Conservation (phyloP, 2,113 vertebrate species). For the Plectropomus leopardus region DNA sequence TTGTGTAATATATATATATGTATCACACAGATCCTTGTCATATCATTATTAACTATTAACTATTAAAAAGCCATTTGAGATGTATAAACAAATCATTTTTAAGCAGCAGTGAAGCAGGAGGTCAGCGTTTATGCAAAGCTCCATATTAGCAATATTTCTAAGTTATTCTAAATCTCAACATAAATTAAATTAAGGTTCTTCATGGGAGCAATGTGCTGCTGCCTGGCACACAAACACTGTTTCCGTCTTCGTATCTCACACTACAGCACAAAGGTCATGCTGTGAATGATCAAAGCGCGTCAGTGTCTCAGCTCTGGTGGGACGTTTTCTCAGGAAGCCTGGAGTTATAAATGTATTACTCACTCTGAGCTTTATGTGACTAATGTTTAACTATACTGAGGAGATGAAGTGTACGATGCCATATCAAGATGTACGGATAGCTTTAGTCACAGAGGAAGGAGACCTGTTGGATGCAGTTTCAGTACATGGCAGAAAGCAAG, state of each 20-base stretch:
- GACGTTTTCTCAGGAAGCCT: conserved; percentile 6
- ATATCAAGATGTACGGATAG: conserved; percentile 7
- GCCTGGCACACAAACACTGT: conserved; percentile 23
- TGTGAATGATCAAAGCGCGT: conserved; percentile 48
- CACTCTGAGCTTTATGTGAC: conserved; percentile 35
- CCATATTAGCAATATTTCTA: background rate
- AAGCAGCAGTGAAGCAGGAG: conserved; percentile 11
- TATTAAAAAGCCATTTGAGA: background rate
- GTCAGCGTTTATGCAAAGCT: conserved; percentile 12
- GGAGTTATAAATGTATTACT: conserved; percentile 59
- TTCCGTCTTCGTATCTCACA: conserved; percentile 34
- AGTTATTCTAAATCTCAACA: background rate
- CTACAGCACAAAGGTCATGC: conserved; percentile 58
- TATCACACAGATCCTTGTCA: too few relatives aligned
- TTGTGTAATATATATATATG: background rate
- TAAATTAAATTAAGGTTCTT: background rate
- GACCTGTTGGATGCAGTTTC: background rate
- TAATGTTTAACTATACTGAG: conserved; percentile 60
- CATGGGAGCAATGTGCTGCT: background rate
- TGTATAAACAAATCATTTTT: background rate
- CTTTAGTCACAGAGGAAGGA: conserved; percentile 5
- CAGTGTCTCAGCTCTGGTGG: conserved; percentile 18
- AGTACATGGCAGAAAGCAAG: background rate
- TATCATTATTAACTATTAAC: too few relatives aligned
- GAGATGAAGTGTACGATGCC: conserved; percentile 28